phyloP scores from a whole-genome alignment of 2,113 vertebrate species.

The Microtus ochrogaster region DNA sequence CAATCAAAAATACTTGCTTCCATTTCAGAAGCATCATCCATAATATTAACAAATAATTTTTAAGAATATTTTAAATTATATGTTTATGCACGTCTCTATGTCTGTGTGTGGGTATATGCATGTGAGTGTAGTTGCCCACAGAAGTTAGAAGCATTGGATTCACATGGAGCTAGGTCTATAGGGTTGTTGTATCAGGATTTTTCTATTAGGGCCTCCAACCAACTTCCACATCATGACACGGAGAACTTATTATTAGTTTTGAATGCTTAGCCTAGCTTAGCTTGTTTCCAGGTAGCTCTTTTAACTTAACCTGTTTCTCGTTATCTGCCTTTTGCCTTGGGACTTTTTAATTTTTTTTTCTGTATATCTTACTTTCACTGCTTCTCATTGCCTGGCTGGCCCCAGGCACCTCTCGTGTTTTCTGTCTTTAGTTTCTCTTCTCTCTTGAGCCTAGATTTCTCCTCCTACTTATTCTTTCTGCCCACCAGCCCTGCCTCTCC shows the following conservation, averaged over 20 bases:
- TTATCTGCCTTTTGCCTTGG: not conserved
- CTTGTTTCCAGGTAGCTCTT: not conserved
- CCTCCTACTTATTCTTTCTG: not conserved
- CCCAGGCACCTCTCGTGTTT: not conserved
- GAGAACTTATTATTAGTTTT: not conserved
- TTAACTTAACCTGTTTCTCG: not conserved
- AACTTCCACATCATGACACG: not conserved
- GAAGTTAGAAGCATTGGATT: not conserved
- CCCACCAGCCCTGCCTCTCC: not conserved
- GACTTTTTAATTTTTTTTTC: not conserved
- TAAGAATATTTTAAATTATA: not conserved
- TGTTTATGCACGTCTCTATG: not conserved
- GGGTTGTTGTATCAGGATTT: not conserved
- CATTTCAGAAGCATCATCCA: not conserved
- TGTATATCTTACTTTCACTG: not conserved
- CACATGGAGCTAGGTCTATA: not conserved
- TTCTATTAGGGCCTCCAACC: not conserved
- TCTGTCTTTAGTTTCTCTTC: not conserved
- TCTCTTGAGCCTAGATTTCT: not conserved
- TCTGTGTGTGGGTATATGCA: not conserved
- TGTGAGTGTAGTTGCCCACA: not conserved
- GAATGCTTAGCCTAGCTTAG: not conserved
- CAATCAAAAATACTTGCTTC: slow-evolving; percentile 50
- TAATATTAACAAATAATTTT: not conserved
- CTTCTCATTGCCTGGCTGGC: not conserved